Evolutionary conservation across 2,888 invertebrate species (phyloP).

Genomic region (Drosophila prostipennis): DNA sequence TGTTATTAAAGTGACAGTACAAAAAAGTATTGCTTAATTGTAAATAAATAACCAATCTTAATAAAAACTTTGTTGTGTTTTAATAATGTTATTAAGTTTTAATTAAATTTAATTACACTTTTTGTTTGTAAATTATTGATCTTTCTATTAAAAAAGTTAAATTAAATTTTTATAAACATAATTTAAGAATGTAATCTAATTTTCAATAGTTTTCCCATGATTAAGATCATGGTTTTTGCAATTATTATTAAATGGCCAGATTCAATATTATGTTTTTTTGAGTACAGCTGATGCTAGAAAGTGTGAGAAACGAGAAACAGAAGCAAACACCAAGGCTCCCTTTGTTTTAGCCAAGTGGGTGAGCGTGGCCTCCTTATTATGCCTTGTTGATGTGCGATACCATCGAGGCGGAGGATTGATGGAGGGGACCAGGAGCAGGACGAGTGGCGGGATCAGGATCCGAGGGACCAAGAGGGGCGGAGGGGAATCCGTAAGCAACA

Average conservation of each 20-base stretch:
- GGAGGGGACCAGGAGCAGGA: constrained; percentile 3
- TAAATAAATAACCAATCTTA: neutral
- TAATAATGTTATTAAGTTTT: too few species aligned
- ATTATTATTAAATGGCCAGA: too few species aligned
- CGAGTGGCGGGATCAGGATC: constrained; percentile 7
- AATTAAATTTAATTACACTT: too few species aligned
- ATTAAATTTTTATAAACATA: too few species aligned
- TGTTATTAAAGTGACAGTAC: neutral
- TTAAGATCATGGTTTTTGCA: too few species aligned
- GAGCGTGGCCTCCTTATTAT: constrained; percentile 45
- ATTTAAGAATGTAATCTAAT: too few species aligned
- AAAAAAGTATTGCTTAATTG: neutral
- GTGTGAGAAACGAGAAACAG: constrained; percentile 16
- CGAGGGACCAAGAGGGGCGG: neutral
- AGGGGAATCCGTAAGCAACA: constrained; percentile 51
- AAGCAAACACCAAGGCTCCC: constrained; percentile 24
- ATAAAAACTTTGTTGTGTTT: too few species aligned
- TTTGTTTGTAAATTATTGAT: too few species aligned
- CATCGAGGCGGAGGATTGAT: constrained; percentile 58
- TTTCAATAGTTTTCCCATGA: too few species aligned
- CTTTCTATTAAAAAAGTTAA: too few species aligned
- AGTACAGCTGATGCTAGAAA: neutral
- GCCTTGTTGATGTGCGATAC: constrained; percentile 66
- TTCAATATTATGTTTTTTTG: neutral
- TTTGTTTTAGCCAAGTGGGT: constrained; percentile 63